Evolutionary conservation across 2,888 invertebrate genomes (phyloP).

Genomic region (Eupithecia tripunctaria): DNA sequence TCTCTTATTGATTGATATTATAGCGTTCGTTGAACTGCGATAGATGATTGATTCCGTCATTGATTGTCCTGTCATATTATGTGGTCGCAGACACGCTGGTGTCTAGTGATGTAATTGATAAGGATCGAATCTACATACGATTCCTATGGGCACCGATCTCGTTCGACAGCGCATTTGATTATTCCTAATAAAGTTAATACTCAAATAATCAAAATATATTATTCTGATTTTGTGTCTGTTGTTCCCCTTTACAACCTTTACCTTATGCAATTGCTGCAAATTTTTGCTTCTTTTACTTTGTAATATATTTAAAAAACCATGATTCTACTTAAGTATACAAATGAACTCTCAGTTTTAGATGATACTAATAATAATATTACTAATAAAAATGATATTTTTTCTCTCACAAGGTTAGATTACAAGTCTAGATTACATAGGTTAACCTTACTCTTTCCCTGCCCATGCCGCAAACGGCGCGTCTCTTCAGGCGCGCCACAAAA

Average conservation of each 20-base stretch:
- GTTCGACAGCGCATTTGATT: background rate
- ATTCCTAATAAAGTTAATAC: background rate
- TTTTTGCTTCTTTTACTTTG: background rate
- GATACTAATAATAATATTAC: too few relatives aligned
- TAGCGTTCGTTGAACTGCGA: background rate
- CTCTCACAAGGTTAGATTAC: too few relatives aligned
- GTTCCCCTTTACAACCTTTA: background rate
- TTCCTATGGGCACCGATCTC: background rate
- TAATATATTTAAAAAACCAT: background rate
- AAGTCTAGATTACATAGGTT: too few relatives aligned
- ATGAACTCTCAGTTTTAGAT: too few relatives aligned
- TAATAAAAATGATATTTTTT: too few relatives aligned
- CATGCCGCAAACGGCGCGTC: too few relatives aligned
- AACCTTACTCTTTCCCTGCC: too few relatives aligned
- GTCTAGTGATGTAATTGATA: background rate
- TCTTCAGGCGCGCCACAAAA: too few relatives aligned
- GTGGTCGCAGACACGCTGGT: background rate
- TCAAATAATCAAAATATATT: background rate
- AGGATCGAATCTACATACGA: background rate
- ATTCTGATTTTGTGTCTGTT: background rate
- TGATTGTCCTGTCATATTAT: slow-evolving; percentile 1
- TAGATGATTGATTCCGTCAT: background rate
- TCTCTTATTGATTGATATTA: background rate
- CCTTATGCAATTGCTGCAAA: background rate
- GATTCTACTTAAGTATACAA: background rate